Base-by-base conservation (phyloP, 1,140 invertebrate genomes). In the Dendrolimus punctatus region DNA sequence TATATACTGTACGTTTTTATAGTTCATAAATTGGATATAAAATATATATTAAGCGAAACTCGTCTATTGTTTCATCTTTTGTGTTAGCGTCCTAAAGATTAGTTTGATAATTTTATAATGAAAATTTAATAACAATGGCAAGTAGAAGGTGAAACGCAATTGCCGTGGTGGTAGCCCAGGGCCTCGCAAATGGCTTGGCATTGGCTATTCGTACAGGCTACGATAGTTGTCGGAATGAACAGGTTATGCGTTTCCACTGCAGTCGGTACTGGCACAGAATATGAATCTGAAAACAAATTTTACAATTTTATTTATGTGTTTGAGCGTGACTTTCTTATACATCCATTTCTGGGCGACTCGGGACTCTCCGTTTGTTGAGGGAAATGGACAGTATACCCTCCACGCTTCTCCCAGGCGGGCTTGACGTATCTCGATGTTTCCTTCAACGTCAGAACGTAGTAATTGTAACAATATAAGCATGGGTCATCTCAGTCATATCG, bases 151-250 rank as follows among this genome's bases (percentile, higher is more conserved):
- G 49, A 51, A 8, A 51, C 39, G 36, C 55, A 56, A 2, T n/a
- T 50, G 6, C 55, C 55, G 37, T 56, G 49, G 5, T 51, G 46
- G 39, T 41, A 56, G 8, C 55, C 55, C 4, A 51, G 49, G 7
- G 42, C 39, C 8, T 51, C 47, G 36, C 49, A 56, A n/a, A 45
- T 10, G 38, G 39, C 40, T 4, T 56, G 44, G 39, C 55, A 56
- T 3, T 37, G 10, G 6, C 42, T n/a, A 6, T 39, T 51, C 4
- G 39, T 40, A 38, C 55, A 56, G 2, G 40, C 37, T 7, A 8
- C 6, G 4, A 45, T n/a, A 9, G n/a, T 45, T 41, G 45, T 52
- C 38, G 41, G 51, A 6, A 52, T 39, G 51, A 38, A 52, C 1
- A 52, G 42, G 10, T 40, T 41, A 6, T 52, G 36, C 4, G 4